Base-by-base conservation (phyloP, 1,140 invertebrate genomes). In the Heliconius eleuchia region DNA sequence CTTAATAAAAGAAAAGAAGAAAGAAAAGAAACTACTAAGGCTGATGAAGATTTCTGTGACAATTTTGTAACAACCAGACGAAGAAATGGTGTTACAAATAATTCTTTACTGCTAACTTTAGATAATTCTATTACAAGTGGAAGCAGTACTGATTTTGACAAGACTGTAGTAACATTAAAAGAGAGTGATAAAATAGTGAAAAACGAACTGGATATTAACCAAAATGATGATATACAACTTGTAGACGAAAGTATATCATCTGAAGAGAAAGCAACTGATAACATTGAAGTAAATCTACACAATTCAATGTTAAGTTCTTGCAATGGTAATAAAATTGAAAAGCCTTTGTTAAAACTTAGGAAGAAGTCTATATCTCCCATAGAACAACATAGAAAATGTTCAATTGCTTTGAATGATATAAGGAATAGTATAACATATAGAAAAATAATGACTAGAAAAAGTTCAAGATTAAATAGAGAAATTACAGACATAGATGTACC, bases 21-120 rank as follows among this genome's bases (percentile, higher is more conserved):
- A 19, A 52, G 34, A 57, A 55, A 42, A 37, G 57, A 76, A 66
- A 39, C 4, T 66, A 34, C 46, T 80, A 80, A 80, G 60, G 50
- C 46, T 81, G 76, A 81, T 57, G 79, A 82, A 34, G 76, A 79
- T n/a, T 34, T 50, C 74, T 81, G 57, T 76, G 66, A 66, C 76
- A 89, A 87, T 82, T 92, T 89, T 88, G 91, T 94, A 16, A 94
- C 91, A 71, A 92, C 87, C 30, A 89, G 91, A 85, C 88, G 86
- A 86, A 81, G 86, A 73, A 91, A 89, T 85, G 83, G 86, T 81
- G 23, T 83, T 19, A 83, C 84, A 71, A 89, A 87, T 76, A 81
- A 91, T 77, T 91, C 88, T 37, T 85, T 84, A 37, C 75, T 92
- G 76, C 74, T 92, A 78, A 82, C 84, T 66, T 82, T 86, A 74